Percentiles rank a stretch among this genome's conserved stretches.
Conservation (phyloP, 2,888 invertebrate species). For the Maniola hyperantus region DNA sequence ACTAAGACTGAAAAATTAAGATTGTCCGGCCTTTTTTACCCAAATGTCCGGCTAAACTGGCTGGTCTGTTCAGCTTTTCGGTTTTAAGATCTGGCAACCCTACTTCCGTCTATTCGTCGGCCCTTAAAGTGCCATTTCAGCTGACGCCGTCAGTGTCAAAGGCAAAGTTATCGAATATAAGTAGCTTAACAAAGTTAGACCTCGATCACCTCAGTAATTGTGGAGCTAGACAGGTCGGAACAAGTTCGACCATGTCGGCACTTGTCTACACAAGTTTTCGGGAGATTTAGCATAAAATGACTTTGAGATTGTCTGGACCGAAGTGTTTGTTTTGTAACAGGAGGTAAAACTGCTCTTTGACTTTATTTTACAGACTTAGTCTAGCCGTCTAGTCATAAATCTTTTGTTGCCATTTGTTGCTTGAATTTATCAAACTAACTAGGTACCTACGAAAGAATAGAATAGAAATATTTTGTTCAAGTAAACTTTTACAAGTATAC, state of each 20-base stretch:
- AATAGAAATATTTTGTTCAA: no score
- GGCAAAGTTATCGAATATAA: conserved; percentile 31
- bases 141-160: conserved; percentile 25
- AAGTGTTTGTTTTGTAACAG: conserved; percentile 1
- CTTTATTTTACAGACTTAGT: neutral
- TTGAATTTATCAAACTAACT: no score
- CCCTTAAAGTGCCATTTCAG: conserved; percentile 11
- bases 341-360: neutral
- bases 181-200: conserved; percentile 33
- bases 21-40: no score
- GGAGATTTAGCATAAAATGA: conserved; percentile 30
- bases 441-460: no score
- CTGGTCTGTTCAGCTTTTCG: no score
- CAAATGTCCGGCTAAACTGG: no score
- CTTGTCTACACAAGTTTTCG: conserved; percentile 31
- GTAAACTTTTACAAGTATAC: no score
- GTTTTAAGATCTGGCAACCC: no score
- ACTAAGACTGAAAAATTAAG: no score
- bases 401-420: neutral
- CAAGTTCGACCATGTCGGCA: conserved; percentile 27
- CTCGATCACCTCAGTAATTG: conserved; percentile 39
- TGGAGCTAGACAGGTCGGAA: conserved; percentile 38
- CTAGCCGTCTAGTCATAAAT: neutral
- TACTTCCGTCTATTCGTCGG: neutral
- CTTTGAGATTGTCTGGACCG: conserved; percentile 12